phyloP scores from a whole-genome alignment of 2,797 vertebrate species.

The Aldrovandia affinis region DNA sequence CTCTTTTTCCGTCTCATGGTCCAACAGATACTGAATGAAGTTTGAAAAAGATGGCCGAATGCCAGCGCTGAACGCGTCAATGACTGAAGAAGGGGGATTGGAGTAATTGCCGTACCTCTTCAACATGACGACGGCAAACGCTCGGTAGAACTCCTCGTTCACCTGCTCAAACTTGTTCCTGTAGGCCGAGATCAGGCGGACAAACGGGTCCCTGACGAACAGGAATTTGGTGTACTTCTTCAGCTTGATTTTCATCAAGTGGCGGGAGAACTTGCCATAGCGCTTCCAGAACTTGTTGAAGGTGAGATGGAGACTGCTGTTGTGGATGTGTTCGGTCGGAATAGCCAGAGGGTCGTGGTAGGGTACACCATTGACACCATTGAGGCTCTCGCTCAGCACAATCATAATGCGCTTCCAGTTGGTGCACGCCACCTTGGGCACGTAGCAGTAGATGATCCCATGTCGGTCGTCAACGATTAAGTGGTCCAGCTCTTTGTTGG shows the following conservation, averaged over 20 bases:
- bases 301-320: conserved; percentile 91
- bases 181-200: conserved; percentile 95
- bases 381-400: conserved; percentile 88
- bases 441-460: conserved; percentile 95
- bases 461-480: conserved; percentile 96
- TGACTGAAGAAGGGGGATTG: conserved; percentile 80
- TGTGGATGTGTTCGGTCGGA: conserved; percentile 85
- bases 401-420: conserved; percentile 99
- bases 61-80: conserved; percentile 84
- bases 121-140: conserved; percentile 87
- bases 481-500: conserved; percentile 93
- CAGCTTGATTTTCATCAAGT: conserved; percentile 95
- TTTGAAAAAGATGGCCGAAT: conserved; percentile 86
- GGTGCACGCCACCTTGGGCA: conserved; percentile 96
- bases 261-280: conserved; percentile 89
- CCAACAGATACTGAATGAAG: conserved; percentile 94
- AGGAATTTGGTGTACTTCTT: conserved; percentile 98
- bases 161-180: conserved; percentile 92
- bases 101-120: conserved; percentile 84
- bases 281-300: conserved; percentile 98
- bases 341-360: conserved; percentile 88
- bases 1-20: conserved; percentile 88
- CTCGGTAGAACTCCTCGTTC: conserved; percentile 91
- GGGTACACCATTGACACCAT: conserved; percentile 81
- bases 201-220: conserved; percentile 94